A percentile compares a stretch with the other conserved stretches of the same genome.
phyloP scores from a whole-genome alignment of 1,140 invertebrate species.

The Globodera ellingtonae region DNA sequence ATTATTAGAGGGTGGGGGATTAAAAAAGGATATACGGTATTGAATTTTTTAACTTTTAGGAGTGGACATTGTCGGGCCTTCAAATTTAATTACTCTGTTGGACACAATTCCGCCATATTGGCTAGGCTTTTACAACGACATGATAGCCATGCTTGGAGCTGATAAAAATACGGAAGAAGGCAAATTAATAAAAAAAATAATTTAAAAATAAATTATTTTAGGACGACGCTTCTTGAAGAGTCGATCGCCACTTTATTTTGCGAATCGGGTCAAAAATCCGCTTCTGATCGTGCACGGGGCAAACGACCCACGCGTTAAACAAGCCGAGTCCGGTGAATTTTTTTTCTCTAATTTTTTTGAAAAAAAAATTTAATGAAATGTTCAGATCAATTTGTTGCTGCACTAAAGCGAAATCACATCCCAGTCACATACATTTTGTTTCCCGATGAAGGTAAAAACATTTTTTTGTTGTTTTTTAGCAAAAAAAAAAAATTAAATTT shows the following conservation, averaged over 20 bases:
- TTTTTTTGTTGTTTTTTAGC: no score
- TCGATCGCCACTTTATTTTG: conserved; percentile 56
- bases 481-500: not conserved
- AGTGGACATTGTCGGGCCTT: conserved; percentile 64
- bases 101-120: conserved; percentile 65
- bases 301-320: conserved; percentile 56
- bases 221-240: conserved; percentile 49
- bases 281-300: conserved; percentile 53
- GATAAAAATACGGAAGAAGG: conserved; percentile 55
- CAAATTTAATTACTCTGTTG: conserved; percentile 61
- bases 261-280: conserved; percentile 50
- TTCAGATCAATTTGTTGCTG: conserved; percentile 61
- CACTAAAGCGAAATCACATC: conserved; percentile 55
- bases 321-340: conserved; percentile 49
- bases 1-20: no score
- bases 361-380: conserved; percentile 10
- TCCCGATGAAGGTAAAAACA: conserved; percentile 45
- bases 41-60: conserved; percentile 3
- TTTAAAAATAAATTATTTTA: conserved; percentile 8
- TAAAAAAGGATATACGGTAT: no score
- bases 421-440: conserved; percentile 55
- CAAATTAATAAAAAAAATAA: not conserved
- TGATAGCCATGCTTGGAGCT: conserved; percentile 63
- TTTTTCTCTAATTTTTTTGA: not conserved
- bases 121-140: conserved; percentile 63